phyloP scores from a whole-genome alignment of 1,140 invertebrate species.

The Telenomus remus region DNA sequence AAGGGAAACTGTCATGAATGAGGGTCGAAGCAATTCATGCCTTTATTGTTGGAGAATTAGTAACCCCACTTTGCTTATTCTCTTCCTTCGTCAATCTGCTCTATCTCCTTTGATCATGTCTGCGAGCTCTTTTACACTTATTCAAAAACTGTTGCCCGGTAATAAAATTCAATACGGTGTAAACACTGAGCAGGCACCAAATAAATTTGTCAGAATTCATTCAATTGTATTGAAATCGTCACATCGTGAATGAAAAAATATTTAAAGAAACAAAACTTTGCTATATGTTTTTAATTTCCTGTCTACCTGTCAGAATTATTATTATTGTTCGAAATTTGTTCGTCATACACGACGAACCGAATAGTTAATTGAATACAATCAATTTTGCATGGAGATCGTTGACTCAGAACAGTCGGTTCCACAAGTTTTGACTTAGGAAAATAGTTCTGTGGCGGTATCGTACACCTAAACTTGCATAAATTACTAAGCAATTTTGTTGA shows the following conservation, averaged over 20 bases:
- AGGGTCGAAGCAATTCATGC: slow-evolving; percentile 69
- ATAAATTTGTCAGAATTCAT: slow-evolving; percentile 42
- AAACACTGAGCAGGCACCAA: slow-evolving; percentile 17
- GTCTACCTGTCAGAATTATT: too few relatives aligned
- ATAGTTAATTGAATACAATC: too few relatives aligned
- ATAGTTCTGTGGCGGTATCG: background rate
- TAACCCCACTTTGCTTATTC: slow-evolving; percentile 69
- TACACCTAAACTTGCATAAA: slow-evolving; percentile 10
- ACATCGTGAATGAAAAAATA: too few relatives aligned
- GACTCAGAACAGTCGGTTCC: background rate
- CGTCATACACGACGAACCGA: too few relatives aligned
- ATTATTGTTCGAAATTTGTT: too few relatives aligned
- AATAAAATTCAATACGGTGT: slow-evolving; percentile 47
- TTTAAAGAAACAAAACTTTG: too few relatives aligned
- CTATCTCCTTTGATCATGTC: slow-evolving; percentile 54
- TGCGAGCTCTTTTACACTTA: slow-evolving; percentile 58
- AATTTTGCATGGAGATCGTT: background rate
- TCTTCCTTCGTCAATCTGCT: slow-evolving; percentile 45
- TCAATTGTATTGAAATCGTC: slow-evolving; percentile 21
- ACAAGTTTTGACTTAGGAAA: background rate
- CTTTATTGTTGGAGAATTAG: slow-evolving; percentile 75
- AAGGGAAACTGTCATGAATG: slow-evolving; percentile 54
- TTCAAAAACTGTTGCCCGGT: slow-evolving; percentile 50
- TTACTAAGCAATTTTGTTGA: slow-evolving; percentile 22
- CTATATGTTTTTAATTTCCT: too few relatives aligned